Evolutionary conservation across 2,888 invertebrate species (phyloP).

Genomic region (Platerodrilus igneus): DNA sequence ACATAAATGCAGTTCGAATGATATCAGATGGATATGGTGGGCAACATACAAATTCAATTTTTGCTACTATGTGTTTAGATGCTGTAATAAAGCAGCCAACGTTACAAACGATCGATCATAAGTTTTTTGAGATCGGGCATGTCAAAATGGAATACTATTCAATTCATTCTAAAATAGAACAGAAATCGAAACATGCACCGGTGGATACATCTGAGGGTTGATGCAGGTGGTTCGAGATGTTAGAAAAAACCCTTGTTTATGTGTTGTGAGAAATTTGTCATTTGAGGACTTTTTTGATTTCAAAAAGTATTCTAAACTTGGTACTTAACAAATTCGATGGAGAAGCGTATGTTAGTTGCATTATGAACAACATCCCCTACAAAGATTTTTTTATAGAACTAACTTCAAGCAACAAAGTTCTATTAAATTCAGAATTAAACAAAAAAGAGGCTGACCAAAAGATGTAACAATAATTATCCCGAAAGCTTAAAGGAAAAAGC

Average conservation of each 20-base stretch:
- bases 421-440: conserved; percentile 16
- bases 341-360: conserved; percentile 16
- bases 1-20: conserved; percentile 14
- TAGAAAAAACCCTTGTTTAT: conserved; percentile 21
- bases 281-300: conserved; percentile 24
- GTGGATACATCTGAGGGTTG: conserved; percentile 32
- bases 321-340: conserved; percentile 9
- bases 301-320: conserved; percentile 10
- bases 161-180: conserved; percentile 32
- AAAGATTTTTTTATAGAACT: conserved; percentile 21
- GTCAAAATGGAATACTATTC: conserved; percentile 29
- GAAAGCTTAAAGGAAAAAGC: conserved; percentile 11
- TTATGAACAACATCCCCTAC: conserved; percentile 14
- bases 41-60: conserved; percentile 28
- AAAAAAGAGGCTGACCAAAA: conserved; percentile 20
- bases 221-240: conserved; percentile 25
- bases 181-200: conserved; percentile 30
- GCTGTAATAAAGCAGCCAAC: conserved; percentile 4
- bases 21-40: conserved; percentile 27
- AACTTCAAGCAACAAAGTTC: conserved; percentile 14
- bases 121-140: conserved; percentile 19
- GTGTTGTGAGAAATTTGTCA: conserved; percentile 15
- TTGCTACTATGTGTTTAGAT: conserved; percentile 22
- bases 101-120: conserved; percentile 8
- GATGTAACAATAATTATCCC: conserved; percentile 6